Base-by-base conservation (phyloP, 92 coral and sea anemone genomes). In the Heliopora coerulea region DNA sequence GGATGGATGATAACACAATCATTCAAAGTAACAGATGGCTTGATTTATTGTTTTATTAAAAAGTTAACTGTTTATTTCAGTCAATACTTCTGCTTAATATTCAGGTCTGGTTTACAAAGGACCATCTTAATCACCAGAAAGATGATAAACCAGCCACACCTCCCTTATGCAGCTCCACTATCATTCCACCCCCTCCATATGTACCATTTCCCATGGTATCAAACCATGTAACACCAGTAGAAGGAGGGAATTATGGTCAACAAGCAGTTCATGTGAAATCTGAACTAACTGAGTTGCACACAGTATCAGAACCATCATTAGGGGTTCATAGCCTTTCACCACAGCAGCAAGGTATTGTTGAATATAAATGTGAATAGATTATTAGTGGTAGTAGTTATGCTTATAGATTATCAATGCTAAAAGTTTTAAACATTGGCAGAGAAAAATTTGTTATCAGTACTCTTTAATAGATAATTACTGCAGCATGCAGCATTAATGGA, bases 81-180 rank as follows among this genome's bases (percentile, higher is more conserved):
- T n/a, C n/a, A n/a, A n/a, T n/a, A n/a, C n/a, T n/a, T n/a, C n/a
- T n/a, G n/a, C n/a, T n/a, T 28, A 5, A 64, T 54, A 59, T 61
- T 49, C 59, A 95, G 99, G 99, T 95, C 20, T 95, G 99, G 99
- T 88, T 91, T 69, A 90, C 95, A 12, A 95, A 95, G 68, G 95
- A 96, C 14, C 93, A 96, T 73, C 91, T 95, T 70, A 86, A 88
- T 49, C 87, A 85, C 49, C 83, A 86, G 65, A 92, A 91, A 56
- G 88, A 86, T 37, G 88, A 79, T 30, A 68, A 75, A 20, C 34
- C 87, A 0, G 80, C 74, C 6, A 82, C 86, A 32, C 83, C 96
- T 21, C 82, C 79, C 37, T 84, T 85, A 25, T 82, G 85, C 29
- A 81, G 82, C 54, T 83, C 91, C 8, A 82, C 85, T 11, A 88